Percentiles rank a stretch among this genome's conserved stretches.
These are phyloP conservation scores for Rhizomys pruinosus DNA, from an alignment of 2,113 vertebrate species.

Conservation along the genomic window DNA sequence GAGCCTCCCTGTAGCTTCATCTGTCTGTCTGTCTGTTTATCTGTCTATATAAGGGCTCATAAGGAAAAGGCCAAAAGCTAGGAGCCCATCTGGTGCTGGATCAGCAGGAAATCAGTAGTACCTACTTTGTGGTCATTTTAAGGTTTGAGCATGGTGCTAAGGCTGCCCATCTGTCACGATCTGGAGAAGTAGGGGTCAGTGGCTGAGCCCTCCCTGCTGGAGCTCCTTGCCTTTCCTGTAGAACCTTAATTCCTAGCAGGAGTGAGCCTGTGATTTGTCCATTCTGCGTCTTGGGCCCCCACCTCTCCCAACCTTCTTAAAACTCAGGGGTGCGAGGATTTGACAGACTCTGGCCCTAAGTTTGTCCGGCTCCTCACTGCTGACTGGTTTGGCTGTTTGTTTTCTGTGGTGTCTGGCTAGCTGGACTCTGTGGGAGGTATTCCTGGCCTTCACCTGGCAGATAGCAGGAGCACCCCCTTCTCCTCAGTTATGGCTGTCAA, in stretches of 20 bases:
- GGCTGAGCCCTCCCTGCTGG: background rate
- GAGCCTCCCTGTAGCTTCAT: constrained; percentile 37
- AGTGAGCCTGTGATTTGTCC: background rate
- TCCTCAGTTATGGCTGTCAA: background rate
- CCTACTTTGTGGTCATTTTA: background rate
- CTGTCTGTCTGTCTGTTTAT: constrained; percentile 1
- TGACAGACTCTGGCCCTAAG: background rate
- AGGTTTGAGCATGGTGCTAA: background rate
- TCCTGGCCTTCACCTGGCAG: background rate
- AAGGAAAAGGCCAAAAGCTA: constrained; percentile 25
- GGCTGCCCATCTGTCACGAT: background rate
- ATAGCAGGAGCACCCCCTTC: background rate
- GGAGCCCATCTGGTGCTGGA: background rate
- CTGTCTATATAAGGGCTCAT: constrained; percentile 54
- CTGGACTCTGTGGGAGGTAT: background rate
- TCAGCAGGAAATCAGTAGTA: background rate
- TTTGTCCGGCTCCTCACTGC: background rate
- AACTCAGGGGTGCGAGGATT: background rate
- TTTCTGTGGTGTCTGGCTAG: background rate
- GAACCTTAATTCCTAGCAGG: background rate
- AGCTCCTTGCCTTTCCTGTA: background rate
- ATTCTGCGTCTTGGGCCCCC: background rate
- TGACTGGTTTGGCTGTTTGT: background rate
- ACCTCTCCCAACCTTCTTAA: background rate
- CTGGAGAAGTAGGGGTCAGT: background rate